phyloP scores from a whole-genome alignment of 2,797 vertebrate genomes.

The Enteromius argenteus region DNA sequence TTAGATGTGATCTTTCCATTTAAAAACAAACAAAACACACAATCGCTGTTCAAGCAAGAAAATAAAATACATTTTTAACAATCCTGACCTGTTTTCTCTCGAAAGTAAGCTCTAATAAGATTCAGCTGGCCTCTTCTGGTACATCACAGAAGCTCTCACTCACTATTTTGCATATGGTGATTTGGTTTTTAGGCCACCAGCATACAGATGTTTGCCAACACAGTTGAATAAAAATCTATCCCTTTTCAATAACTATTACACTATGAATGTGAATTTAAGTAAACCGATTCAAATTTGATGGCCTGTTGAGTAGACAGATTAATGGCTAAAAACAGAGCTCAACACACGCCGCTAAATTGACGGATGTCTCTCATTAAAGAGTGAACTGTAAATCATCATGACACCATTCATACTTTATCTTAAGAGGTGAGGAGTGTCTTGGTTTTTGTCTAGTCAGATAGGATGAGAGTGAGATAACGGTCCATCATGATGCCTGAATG shows the following conservation, averaged over 20 bases:
- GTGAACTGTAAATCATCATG: slow-evolving; percentile 15
- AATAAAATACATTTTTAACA: background rate
- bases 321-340: slow-evolving; percentile 6
- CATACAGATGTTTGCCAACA: background rate
- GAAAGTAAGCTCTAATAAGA: slow-evolving; percentile 15
- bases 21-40: background rate
- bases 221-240: background rate
- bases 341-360: background rate
- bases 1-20: background rate
- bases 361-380: slow-evolving; percentile 30
- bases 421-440: slow-evolving; percentile 27
- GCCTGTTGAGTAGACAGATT: background rate
- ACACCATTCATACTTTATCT: slow-evolving; percentile 22
- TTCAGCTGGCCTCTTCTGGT: background rate
- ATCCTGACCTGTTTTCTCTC: background rate
- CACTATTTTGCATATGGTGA: slow-evolving; percentile 12
- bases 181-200: background rate
- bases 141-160: background rate
- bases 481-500: slow-evolving; percentile 34
- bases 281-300: background rate
- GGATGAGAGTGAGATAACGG: slow-evolving; percentile 12
- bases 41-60: background rate
- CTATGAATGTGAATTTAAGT: background rate
- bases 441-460: slow-evolving; percentile 37
- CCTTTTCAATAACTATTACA: background rate